Conservation (phyloP, 2,113 vertebrate species). For the Dolichallabes microphthalmus region DNA sequence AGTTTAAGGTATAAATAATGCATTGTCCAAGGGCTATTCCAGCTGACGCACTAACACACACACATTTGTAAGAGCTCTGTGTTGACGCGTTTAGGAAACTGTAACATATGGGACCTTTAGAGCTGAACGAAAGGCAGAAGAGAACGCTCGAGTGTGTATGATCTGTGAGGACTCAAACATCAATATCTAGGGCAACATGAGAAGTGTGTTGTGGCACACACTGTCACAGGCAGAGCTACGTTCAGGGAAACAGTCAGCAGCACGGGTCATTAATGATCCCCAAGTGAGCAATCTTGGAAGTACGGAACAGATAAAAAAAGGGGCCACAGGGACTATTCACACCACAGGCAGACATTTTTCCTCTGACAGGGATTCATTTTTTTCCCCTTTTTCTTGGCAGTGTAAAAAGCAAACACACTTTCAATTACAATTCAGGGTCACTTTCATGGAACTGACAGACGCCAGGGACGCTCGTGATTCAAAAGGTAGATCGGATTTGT, state of each 20-base stretch:
- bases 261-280: constrained; percentile 1
- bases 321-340: neutral
- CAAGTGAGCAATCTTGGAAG: constrained; percentile 15
- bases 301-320: constrained; percentile 11
- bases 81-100: no score
- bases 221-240: neutral
- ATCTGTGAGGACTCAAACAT: neutral
- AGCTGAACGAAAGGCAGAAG: neutral
- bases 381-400: neutral
- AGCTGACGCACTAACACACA: no score
- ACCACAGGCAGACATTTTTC: neutral
- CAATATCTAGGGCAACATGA: constrained; percentile 1
- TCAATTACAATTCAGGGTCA: neutral
- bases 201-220: constrained; percentile 25
- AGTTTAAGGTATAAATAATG: no score
- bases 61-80: no score
- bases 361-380: neutral
- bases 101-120: neutral
- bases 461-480: neutral
- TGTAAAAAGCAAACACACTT: neutral
- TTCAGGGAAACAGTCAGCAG: constrained; percentile 17
- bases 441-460: no score
- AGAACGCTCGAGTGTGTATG: neutral
- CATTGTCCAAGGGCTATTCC: no score
- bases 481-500: neutral